Conservation (phyloP, 2,888 invertebrate species). For the Pristionchus arcanus region DNA sequence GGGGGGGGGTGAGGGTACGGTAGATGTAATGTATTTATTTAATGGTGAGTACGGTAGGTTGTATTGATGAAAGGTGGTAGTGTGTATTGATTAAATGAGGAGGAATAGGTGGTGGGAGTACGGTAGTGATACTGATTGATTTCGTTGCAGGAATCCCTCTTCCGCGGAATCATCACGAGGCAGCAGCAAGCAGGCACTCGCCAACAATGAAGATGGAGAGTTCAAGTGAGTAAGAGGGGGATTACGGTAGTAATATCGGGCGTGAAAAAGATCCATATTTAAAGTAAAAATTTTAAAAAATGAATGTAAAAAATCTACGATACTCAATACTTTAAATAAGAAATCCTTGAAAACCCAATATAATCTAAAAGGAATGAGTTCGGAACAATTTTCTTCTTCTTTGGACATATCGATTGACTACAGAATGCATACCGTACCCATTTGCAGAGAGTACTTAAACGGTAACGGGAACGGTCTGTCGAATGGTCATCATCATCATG, state of each 20-base stretch:
- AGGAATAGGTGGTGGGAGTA: not conserved
- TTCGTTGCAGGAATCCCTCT: not conserved
- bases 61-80: not conserved
- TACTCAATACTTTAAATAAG: too few relatives aligned
- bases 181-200: constrained; percentile 54
- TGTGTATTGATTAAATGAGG: too few relatives aligned
- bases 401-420: not conserved
- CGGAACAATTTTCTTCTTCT: too few relatives aligned
- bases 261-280: too few relatives aligned
- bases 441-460: constrained; percentile 51
- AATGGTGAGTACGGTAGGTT: not conserved
- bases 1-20: not conserved
- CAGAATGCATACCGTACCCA: not conserved
- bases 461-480: constrained; percentile 44
- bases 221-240: constrained; percentile 50
- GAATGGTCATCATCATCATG: constrained; percentile 29
- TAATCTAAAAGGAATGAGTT: too few relatives aligned
- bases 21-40: not conserved
- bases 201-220: constrained; percentile 55
- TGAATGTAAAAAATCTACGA: too few relatives aligned
- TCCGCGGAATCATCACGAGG: constrained; percentile 40
- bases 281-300: too few relatives aligned
- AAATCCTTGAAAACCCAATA: too few relatives aligned
- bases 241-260: not conserved
- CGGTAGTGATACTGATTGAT: not conserved